Conservation (phyloP, 2,113 vertebrate species). For the Platysteira castanea region DNA sequence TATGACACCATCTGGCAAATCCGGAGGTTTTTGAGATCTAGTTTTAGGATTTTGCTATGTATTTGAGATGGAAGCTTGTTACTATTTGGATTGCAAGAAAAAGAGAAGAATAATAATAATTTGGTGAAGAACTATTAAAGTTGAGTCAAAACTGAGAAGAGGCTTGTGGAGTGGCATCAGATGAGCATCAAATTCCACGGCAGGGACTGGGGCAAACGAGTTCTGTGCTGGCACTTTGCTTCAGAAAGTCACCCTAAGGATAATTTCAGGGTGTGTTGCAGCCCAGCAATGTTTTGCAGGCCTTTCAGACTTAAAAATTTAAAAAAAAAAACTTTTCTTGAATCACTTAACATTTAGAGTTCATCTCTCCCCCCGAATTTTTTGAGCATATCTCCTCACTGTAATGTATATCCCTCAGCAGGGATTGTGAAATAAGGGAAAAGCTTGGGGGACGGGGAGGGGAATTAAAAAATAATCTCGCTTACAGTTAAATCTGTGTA, state of each 20-base stretch:
- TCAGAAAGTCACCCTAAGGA: not conserved
- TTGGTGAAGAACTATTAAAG: not conserved
- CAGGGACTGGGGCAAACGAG: not conserved
- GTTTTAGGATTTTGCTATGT: not conserved
- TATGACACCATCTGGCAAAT: not conserved
- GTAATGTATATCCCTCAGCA: not conserved
- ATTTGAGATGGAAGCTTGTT: not conserved
- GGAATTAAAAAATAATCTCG: not conserved
- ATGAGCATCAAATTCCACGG: not conserved
- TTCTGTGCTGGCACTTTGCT: not conserved
- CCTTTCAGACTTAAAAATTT: not conserved
- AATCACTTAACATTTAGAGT: not conserved
- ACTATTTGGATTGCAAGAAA: not conserved
- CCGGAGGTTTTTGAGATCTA: not conserved
- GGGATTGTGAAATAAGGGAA: not conserved
- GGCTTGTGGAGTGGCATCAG: not conserved
- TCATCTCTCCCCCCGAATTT: not conserved
- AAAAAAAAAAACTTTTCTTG: not conserved
- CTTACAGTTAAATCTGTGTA: not conserved
- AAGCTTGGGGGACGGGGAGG: not conserved
- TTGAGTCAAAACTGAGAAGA: not conserved
- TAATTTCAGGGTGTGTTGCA: not conserved
- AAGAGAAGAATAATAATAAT: not conserved
- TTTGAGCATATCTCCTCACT: not conserved
- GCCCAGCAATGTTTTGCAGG: not conserved